A percentile compares a stretch with the other conserved stretches of the same genome.
These are phyloP conservation scores for Erpobdella octoculata DNA, from an alignment of 2,888 invertebrate genomes.

Conservation along the genomic window DNA sequence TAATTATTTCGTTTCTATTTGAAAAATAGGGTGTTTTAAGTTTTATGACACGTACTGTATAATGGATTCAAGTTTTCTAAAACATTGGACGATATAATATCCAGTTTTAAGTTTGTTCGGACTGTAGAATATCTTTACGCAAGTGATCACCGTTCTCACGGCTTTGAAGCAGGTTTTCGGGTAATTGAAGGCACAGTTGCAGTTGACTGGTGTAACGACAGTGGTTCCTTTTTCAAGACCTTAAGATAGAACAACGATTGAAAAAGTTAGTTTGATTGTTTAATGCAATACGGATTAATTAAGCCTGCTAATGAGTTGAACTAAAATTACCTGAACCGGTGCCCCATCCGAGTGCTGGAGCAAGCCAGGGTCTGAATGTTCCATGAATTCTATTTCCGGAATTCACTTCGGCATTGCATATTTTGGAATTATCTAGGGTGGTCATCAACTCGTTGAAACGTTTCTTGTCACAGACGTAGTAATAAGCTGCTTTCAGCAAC, in stretches of 20 bases:
- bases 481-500: slow-evolving; percentile 25
- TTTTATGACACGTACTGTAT: background rate
- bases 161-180: slow-evolving; percentile 5
- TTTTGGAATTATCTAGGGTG: slow-evolving; percentile 5
- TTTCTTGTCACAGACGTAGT: slow-evolving; percentile 27
- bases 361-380: slow-evolving; percentile 28
- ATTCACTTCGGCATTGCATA: slow-evolving; percentile 3
- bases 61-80: background rate
- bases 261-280: background rate
- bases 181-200: slow-evolving; percentile 11
- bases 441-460: slow-evolving; percentile 18
- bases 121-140: background rate
- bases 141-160: background rate
- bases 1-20: too few relatives aligned
- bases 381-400: slow-evolving; percentile 29
- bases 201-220: slow-evolving; percentile 5
- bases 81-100: background rate
- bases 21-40: too few relatives aligned
- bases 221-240: background rate
- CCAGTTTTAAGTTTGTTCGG: background rate
- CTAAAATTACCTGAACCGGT: slow-evolving; percentile 4
- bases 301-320: background rate
- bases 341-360: background rate
- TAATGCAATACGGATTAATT: background rate
- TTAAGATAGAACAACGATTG: background rate